Percentiles rank a stretch among this genome's conserved stretches.
Evolutionary conservation across 2,113 vertebrate genomes (phyloP).

Genomic region (Poeciliopsis prolifica): DNA sequence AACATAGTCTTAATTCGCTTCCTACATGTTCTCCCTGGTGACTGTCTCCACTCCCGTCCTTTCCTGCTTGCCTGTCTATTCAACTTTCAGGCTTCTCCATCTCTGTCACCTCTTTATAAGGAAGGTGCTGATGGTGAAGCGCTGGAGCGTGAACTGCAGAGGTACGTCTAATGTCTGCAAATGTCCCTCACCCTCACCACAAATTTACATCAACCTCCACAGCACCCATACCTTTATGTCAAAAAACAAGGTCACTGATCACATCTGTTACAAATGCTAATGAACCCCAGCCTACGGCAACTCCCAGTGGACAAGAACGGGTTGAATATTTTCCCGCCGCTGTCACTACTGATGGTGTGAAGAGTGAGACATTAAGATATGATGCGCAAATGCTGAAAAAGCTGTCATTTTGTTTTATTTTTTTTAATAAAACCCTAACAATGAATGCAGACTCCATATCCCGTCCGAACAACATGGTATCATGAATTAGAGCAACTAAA

Average conservation of each 20-base stretch:
- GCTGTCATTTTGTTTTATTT: not conserved
- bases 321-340: constrained; percentile 16
- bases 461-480: no score
- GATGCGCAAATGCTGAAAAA: not conserved
- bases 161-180: constrained; percentile 61
- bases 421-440: not conserved
- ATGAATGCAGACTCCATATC: not conserved
- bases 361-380: not conserved
- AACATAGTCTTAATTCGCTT: constrained; percentile 33
- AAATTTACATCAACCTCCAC: constrained; percentile 47
- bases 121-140: constrained; percentile 43
- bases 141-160: constrained; percentile 61
- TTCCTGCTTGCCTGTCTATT: constrained; percentile 26
- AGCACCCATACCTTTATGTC: constrained; percentile 20
- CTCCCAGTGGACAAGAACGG: not conserved
- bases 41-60: constrained; percentile 24
- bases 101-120: constrained; percentile 48
- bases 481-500: not conserved
- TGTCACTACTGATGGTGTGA: constrained; percentile 1
- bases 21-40: constrained; percentile 12
- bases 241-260: constrained; percentile 58
- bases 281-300: constrained; percentile 21
- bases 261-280: constrained; percentile 48
- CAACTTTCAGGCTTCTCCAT: constrained; percentile 12
- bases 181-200: constrained; percentile 56